Evolutionary conservation across 2,113 vertebrate species (phyloP).

Genomic region (Lycocorax pyrrhopterus): DNA sequence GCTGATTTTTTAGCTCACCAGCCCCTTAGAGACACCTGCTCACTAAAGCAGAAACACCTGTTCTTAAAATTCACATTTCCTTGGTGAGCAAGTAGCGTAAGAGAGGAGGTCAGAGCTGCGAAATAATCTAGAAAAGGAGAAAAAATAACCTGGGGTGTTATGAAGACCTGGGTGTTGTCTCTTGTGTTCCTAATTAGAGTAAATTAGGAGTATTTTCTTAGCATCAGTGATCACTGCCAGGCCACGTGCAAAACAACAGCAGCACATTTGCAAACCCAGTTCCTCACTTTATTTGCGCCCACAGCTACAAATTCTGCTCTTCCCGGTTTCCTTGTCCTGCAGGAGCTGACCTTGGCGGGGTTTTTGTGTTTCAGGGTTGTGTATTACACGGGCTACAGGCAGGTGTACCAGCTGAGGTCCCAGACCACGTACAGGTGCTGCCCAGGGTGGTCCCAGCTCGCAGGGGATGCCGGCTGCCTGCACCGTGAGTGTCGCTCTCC

Average conservation of each 20-base stretch:
- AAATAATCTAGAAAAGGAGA: not conserved
- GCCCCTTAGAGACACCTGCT: not conserved
- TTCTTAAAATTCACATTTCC: not conserved
- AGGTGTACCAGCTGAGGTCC: conserved; percentile 77
- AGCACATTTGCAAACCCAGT: not conserved
- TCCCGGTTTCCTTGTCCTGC: accelerated
- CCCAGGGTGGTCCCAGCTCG: conserved; percentile 83
- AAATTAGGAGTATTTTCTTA: not conserved
- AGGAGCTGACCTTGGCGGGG: not conserved
- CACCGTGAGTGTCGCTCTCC: conserved; percentile 76
- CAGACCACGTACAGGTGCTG: conserved; percentile 82
- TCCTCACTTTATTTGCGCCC: not conserved
- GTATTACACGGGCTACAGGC: conserved; percentile 82
- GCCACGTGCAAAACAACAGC: not conserved
- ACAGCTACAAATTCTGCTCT: no score
- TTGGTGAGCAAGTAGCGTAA: not conserved
- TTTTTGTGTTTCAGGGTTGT: conserved; percentile 72
- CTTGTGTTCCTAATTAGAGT: not conserved
- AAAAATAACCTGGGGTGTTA: not conserved
- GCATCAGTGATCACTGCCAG: not conserved
- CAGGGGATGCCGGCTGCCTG: conserved; percentile 81
- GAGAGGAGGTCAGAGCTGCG: not conserved
- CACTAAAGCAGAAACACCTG: not conserved
- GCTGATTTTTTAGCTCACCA: not conserved
- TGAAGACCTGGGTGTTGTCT: not conserved